Conservation (phyloP, 92 coral and sea anemone genomes). For the Porites rus region DNA sequence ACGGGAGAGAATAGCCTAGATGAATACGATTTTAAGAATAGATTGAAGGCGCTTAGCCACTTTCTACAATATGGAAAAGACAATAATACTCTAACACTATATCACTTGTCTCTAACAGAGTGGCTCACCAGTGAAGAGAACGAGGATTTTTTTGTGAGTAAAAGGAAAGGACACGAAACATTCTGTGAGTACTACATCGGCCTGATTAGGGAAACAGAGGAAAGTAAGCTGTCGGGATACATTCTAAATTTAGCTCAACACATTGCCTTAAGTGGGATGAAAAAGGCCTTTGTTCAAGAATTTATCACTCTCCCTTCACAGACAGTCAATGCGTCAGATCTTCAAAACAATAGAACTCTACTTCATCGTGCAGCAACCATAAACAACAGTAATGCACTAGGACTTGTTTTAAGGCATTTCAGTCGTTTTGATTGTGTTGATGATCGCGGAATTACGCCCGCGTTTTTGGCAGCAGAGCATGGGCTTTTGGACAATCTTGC, state of each 20-base stretch:
- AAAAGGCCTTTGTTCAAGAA: conserved; percentile 14
- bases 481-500: conserved; percentile 49
- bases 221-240: neutral
- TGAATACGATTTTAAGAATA: conserved; percentile 30
- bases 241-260: conserved; percentile 26
- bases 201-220: neutral
- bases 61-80: conserved; percentile 53
- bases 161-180: conserved; percentile 25
- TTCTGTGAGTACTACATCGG: conserved; percentile 37
- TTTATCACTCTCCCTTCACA: conserved; percentile 32
- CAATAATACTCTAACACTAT: conserved; percentile 39
- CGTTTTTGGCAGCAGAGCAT: no score
- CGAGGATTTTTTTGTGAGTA: conserved; percentile 18
- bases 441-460: no score
- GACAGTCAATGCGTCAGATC: conserved; percentile 32
- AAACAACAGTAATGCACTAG: conserved; percentile 17
- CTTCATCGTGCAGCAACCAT: conserved; percentile 67
- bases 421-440: neutral
- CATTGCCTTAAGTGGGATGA: conserved; percentile 29
- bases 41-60: conserved; percentile 9
- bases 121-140: conserved; percentile 70
- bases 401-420: conserved; percentile 45
- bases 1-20: conserved; percentile 18
- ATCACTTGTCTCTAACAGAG: conserved; percentile 53
- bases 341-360: conserved; percentile 28